phyloP scores from a whole-genome alignment of 2,888 invertebrate species.

The Steinernema hermaphroditum region DNA sequence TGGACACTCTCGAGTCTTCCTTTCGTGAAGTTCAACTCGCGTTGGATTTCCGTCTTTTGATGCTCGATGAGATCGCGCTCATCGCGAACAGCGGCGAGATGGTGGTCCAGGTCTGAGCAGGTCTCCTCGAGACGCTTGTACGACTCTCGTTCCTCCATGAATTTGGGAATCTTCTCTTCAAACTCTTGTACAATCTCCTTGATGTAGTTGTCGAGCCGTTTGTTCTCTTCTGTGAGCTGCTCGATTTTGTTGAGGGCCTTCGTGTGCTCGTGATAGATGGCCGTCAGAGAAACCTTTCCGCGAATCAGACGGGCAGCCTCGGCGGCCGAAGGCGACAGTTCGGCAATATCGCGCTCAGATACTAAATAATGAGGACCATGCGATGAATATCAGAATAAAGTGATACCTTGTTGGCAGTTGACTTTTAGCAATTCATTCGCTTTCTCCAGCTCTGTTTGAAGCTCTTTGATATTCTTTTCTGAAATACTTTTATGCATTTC shows the following conservation, averaged over 20 bases:
- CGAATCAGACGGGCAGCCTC: conserved; percentile 6
- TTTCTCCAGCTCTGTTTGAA: not conserved
- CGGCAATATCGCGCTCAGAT: conserved; percentile 10
- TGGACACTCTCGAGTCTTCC: not conserved
- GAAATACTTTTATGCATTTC: not conserved
- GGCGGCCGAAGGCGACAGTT: conserved; percentile 1
- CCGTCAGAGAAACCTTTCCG: not conserved
- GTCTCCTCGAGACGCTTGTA: not conserved
- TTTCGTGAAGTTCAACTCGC: not conserved
- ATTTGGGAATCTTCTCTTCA: conserved; percentile 11
- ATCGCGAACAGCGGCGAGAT: not conserved
- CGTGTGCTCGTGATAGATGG: conserved; percentile 14
- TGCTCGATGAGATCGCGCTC: not conserved
- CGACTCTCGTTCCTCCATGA: not conserved
- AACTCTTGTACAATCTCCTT: conserved; percentile 15
- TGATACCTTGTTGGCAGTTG: not conserved
- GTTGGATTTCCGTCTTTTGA: not conserved
- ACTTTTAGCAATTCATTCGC: conserved; percentile 4
- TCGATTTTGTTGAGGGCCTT: conserved; percentile 5
- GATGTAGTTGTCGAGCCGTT: conserved; percentile 1
- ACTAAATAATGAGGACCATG: not conserved
- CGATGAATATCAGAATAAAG: not conserved
- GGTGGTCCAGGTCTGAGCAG: not conserved
- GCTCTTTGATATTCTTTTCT: not conserved
- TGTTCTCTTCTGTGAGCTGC: not conserved